These are phyloP conservation scores for Sarcophaga carnaria DNA, from an alignment of 2,888 invertebrate genomes.

Conservation along the genomic window DNA sequence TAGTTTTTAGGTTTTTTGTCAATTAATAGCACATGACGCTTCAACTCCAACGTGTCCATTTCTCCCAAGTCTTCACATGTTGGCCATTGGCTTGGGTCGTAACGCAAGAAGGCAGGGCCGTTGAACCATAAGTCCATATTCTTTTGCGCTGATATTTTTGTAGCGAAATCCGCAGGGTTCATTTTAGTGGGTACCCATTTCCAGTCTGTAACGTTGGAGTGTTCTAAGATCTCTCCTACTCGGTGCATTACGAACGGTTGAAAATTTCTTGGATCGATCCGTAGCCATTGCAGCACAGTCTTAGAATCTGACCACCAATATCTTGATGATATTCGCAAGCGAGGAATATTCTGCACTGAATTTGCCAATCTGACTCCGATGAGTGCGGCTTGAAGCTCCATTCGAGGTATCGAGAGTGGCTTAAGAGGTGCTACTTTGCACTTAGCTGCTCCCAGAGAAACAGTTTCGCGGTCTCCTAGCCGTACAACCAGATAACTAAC, in stretches of 20 bases:
- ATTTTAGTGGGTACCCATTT: no score
- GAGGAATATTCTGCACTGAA: conserved; percentile 21
- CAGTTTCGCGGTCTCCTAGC: conserved; percentile 8
- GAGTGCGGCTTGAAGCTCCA: conserved; percentile 36
- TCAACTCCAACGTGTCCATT: not conserved
- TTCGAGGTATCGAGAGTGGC: conserved; percentile 40
- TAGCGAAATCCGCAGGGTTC: no score
- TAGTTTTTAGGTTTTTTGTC: no score
- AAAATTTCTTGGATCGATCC: not conserved
- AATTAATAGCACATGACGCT: not conserved
- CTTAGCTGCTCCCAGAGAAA: conserved; percentile 52
- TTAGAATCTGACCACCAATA: not conserved
- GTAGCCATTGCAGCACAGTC: conserved; percentile 21
- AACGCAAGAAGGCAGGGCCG: conserved; percentile 46
- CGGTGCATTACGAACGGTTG: not conserved
- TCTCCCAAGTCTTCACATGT: not conserved
- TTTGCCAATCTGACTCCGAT: conserved; percentile 35
- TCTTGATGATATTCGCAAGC: conserved; percentile 21
- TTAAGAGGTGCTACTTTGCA: conserved; percentile 61
- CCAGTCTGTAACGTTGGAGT: no score
- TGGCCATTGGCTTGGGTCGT: conserved; percentile 34
- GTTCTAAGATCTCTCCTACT: no score
- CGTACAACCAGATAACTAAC: conserved; percentile 32
- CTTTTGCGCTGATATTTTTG: not conserved
- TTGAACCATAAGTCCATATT: conserved; percentile 47